Base-by-base conservation (phyloP, 2,888 invertebrate species). In the Hylaea fasciaria region DNA sequence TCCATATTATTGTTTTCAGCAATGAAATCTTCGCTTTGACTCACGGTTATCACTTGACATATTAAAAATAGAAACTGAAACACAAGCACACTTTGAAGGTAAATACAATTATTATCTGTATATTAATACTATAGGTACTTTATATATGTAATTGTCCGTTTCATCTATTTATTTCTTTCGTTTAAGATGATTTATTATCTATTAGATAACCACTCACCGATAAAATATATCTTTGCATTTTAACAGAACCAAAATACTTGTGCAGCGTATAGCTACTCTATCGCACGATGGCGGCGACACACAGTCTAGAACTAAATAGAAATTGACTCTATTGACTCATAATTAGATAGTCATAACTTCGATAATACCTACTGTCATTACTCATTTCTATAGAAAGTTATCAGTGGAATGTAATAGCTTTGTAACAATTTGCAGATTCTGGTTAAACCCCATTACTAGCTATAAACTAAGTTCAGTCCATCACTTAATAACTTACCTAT, bases 251-350 rank as follows among this genome's bases (percentile, higher is more conserved):
- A 41, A 41, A 16, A 35, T 3, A 32, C 10, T 28, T 1, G 0
- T 35, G 0, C 16, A 22, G 22, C 2, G 22, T 3, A 22, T 22
- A n/a, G n/a, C n/a, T n/a, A 37, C 29, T 17, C 46, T 13, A 29
- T 8, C 37, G 35, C 54, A 49, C 61, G 52, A 55, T 14, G 28
- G n/a, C 49, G 35, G 35, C 39, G 11, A 41, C 32, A 44, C 41
- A 57, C 63, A 35, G 55, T 44, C 51, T 16, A 13, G n/a, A 13
- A 61, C 58, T 63, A 55, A 62, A 48, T 52, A 49, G 28, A 55
- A 61, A 54, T 59, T 39, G 52, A 39, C 45, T 52, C 37, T 12
- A 54, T 50, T 13, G 41, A 46, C 7, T 35, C 47, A 49, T n/a
- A n/a, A n/a, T n/a, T n/a, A n/a, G n/a, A n/a, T n/a, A n/a, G n/a